A percentile compares a stretch with the other conserved stretches of the same genome.
Conservation (phyloP, 2,888 invertebrate species). For the Drosophila algonquin region DNA sequence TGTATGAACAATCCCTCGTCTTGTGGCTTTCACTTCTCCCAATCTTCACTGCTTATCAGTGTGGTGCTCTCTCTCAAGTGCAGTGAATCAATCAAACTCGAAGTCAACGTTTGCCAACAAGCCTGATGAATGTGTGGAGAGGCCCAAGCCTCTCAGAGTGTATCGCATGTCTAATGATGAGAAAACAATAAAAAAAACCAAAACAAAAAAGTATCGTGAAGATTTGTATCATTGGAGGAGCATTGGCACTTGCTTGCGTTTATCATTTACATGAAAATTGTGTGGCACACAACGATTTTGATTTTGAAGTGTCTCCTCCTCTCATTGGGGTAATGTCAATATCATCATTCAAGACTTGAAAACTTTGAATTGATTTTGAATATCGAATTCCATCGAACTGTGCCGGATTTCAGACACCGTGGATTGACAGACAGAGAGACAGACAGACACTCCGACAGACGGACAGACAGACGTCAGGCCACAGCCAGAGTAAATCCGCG, state of each 20-base stretch:
- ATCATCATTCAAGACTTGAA: conserved; percentile 69
- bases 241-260: conserved; percentile 53
- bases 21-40: background rate
- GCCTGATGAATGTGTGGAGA: conserved; percentile 33
- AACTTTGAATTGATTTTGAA: conserved; percentile 35
- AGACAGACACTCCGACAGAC: conserved; percentile 59
- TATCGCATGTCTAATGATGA: conserved; percentile 38
- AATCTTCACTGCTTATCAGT: background rate
- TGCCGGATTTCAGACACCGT: conserved; percentile 63
- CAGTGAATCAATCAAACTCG: conserved; percentile 68
- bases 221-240: conserved; percentile 25
- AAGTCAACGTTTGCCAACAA: conserved; percentile 43
- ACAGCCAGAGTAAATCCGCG: conserved; percentile 61
- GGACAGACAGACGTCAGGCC: conserved; percentile 45
- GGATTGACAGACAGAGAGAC: conserved; percentile 71
- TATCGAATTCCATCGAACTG: conserved; percentile 74
- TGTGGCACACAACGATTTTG: conserved; percentile 56
- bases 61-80: conserved; percentile 50
- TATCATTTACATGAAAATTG: conserved; percentile 65
- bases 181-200: conserved; percentile 37
- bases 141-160: background rate
- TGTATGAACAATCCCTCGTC: background rate
- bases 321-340: conserved; percentile 72
- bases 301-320: conserved; percentile 74
- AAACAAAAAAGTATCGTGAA: conserved; percentile 34